Percentiles rank a stretch among this genome's conserved stretches.
phyloP scores from a whole-genome alignment of 2,888 invertebrate species.

The Cerastis leucographa region DNA sequence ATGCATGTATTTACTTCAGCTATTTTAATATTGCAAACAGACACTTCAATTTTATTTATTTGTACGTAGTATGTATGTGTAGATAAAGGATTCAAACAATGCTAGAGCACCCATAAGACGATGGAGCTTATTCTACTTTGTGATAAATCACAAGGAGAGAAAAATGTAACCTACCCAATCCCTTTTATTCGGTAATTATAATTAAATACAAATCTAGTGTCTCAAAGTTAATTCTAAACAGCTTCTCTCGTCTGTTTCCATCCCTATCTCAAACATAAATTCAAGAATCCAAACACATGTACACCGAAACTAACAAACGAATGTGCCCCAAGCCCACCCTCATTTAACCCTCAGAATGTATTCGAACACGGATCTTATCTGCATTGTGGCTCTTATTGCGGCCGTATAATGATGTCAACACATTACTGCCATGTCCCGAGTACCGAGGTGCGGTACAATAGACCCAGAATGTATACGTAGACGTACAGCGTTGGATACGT shows the following conservation, averaged over 20 bases:
- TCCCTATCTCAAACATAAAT: slow-evolving; percentile 40
- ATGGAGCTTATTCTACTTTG: background rate
- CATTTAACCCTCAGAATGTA: slow-evolving; percentile 73
- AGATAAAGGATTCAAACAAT: background rate
- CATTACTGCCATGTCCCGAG: slow-evolving; percentile 76
- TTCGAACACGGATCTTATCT: slow-evolving; percentile 83
- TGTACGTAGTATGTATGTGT: too few relatives aligned
- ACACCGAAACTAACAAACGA: slow-evolving; percentile 64
- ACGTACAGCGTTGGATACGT: slow-evolving; percentile 39
- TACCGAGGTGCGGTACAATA: slow-evolving; percentile 66
- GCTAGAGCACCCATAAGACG: background rate
- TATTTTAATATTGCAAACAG: too few relatives aligned
- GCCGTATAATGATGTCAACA: slow-evolving; percentile 84
- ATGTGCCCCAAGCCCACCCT: slow-evolving; percentile 66
- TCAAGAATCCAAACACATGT: slow-evolving; percentile 58
- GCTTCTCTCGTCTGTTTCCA: background rate
- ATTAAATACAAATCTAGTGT: background rate
- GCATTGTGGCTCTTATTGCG: slow-evolving; percentile 84
- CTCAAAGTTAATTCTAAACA: slow-evolving; percentile 17
- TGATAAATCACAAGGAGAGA: too few relatives aligned
- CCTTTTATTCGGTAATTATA: background rate
- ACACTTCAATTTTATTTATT: too few relatives aligned
- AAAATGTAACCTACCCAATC: background rate
- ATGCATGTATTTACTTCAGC: too few relatives aligned
- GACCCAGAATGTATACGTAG: slow-evolving; percentile 61